Base-by-base conservation (phyloP, 2,888 invertebrate genomes). In the Synergus gifuensis region DNA sequence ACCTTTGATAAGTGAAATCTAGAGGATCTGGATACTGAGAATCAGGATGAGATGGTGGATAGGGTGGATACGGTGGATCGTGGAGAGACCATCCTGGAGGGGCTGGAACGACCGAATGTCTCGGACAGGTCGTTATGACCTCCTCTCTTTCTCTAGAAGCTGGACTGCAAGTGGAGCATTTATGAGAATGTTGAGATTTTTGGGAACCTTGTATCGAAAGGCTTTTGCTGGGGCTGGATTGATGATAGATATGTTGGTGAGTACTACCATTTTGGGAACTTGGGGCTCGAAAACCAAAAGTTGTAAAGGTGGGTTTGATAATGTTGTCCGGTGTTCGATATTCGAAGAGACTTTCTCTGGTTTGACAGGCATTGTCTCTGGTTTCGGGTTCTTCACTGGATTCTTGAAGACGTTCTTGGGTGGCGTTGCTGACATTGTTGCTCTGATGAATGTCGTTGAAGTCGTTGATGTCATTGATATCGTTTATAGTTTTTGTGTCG, bases 291-390 rank as follows among this genome's bases (percentile, higher is more conserved):
- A 94, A 93, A 40, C 94, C 94, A 87, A 94, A 94, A 0, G 94
- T 94, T 80, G 94, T 94, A 89, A 94, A 94, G 3, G 87, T 88
- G 0, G 88, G 86, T 86, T 86, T 93, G 88, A 83, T 91, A 87
- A 84, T 86, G 84, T 69, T 76, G 54, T 91, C 87, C 58, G 93
- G 86, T 62, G 89, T 89, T 82, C 92, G 92, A 28, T 93, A 89
- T 77, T 93, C 93, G 89, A 96, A 96, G 49, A 96, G 92, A 88
- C 96, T 96, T 90, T 96, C 97, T 85, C 97, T 94, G 0, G 97
- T 97, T 91, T 97, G 97, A 90, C 97, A 97, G 77, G 95, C 95
- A 90, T 94, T 95, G 90, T 96, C 96, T 86, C 95, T 94, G 94
- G 95, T 96, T 88, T 95, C 95, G 2, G 94, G 93, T 79, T 93